phyloP scores from a whole-genome alignment of 2,888 invertebrate species.

The Tachystola acroxantha region DNA sequence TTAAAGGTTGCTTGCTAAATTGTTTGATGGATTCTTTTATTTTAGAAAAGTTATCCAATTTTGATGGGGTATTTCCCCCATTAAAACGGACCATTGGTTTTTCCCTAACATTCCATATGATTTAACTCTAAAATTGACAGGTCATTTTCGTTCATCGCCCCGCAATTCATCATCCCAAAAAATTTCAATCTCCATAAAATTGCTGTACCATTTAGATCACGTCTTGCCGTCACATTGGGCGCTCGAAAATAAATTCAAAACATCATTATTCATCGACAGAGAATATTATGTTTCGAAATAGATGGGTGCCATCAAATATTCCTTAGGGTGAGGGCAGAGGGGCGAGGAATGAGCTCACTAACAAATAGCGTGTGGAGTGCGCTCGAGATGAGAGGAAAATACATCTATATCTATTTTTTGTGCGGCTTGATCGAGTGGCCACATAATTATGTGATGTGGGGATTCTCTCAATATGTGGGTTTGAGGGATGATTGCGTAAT shows the following conservation, averaged over 20 bases:
- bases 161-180: background rate
- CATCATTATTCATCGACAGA: slow-evolving; percentile 59
- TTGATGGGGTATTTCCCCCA: too few relatives aligned
- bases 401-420: slow-evolving; percentile 16
- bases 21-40: too few relatives aligned
- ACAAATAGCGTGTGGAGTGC: slow-evolving; percentile 14
- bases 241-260: slow-evolving; percentile 48
- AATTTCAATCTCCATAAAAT: background rate
- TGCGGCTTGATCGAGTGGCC: background rate
- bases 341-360: slow-evolving; percentile 13
- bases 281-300: slow-evolving; percentile 53
- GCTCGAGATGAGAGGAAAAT: slow-evolving; percentile 14
- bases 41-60: too few relatives aligned
- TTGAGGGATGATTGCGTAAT: background rate
- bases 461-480: background rate
- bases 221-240: slow-evolving; percentile 34
- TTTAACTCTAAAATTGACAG: too few relatives aligned
- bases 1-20: too few relatives aligned
- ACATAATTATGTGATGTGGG: background rate
- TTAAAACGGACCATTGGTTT: too few relatives aligned
- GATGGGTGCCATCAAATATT: slow-evolving; percentile 56
- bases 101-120: too few relatives aligned
- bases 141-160: background rate
- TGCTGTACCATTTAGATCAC: slow-evolving; percentile 25
- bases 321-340: slow-evolving; percentile 26